A percentile compares a stretch with the other conserved stretches of the same genome.
Conservation (phyloP, 2,113 vertebrate species). For the Fulica atra region DNA sequence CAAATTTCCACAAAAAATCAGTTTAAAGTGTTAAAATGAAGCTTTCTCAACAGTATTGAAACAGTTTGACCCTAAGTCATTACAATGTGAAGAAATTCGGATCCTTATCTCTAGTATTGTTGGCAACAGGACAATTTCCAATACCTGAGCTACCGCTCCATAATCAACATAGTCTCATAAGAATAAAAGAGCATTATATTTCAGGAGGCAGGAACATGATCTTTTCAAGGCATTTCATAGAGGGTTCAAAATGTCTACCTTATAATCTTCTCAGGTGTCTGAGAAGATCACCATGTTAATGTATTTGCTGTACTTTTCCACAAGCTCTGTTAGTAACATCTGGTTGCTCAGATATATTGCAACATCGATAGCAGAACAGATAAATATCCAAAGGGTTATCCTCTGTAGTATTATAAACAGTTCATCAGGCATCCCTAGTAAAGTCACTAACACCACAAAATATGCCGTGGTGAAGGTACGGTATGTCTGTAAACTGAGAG, state of each 20-base stretch:
- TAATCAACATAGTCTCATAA: neutral
- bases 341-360: neutral
- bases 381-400: neutral
- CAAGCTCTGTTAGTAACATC: neutral
- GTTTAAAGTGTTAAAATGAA: neutral
- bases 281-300: neutral
- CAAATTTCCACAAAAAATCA: neutral
- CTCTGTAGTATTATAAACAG: neutral
- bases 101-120: neutral
- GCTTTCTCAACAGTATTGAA: neutral
- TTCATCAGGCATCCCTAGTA: neutral
- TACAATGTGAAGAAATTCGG: neutral
- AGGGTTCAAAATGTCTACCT: neutral
- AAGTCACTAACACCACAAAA: neutral
- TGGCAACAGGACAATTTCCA: neutral
- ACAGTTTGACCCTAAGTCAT: neutral
- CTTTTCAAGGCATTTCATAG: neutral
- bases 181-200: neutral
- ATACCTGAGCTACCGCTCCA: neutral
- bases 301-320: neutral
- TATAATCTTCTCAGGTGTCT: neutral
- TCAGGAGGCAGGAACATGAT: neutral
- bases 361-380: neutral
- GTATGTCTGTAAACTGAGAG: neutral
- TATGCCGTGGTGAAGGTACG: neutral